Evolutionary conservation across 2,797 vertebrate species (phyloP), one percentile per base, ranked within the genome.

Genomic region (Lepus oiostolus): DNA sequence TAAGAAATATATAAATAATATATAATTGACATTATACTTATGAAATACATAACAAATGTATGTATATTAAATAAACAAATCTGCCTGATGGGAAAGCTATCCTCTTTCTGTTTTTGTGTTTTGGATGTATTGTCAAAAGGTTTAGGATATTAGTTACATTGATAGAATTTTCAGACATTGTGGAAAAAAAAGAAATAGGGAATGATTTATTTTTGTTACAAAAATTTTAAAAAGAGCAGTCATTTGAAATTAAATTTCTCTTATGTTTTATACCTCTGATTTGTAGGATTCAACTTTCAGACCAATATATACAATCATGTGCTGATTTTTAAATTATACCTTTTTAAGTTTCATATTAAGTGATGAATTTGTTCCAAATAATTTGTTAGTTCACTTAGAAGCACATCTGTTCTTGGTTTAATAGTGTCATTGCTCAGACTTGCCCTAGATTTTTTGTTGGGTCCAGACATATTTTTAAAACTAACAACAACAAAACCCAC

Each of bases 401-500:
- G 47, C 12, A 85, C 13, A 72, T 54, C 42, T 74, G 8, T 82
- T 92, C 35, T 92, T 90, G 70, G 7, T 75, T 21, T 58, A 52
- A 16, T 30, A 67, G 82, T 30, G 8, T 58, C n/a, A 32, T 32
- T 54, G 24, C 70, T 87, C 42, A 87, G 47, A 67, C 58, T 92
- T 89, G 82, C 9, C 60, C 32, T 86, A 84, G 75, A 89, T 92
- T 94, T 90, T 87, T n/a, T 74, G 50, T 58, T 71, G 42, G 62
- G 17, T 80, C 35, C 42, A 88, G 42, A 82, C 10, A n/a, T 79
- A 94, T 38, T 91, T 92, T 19, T n/a, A 54, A 54, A 35, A 79
- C 60, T 32, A 68, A 62, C 9, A 32, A 50, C 21, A 58, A 13
- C 4, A 63, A 79, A 7, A 72, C 19, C 19, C 21, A 71, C n/a